A percentile compares a stretch with the other conserved stretches of the same genome.
These are phyloP conservation scores for Petrolisthes cinctipes DNA, from an alignment of 2,888 invertebrate species.

Conservation along the genomic window DNA sequence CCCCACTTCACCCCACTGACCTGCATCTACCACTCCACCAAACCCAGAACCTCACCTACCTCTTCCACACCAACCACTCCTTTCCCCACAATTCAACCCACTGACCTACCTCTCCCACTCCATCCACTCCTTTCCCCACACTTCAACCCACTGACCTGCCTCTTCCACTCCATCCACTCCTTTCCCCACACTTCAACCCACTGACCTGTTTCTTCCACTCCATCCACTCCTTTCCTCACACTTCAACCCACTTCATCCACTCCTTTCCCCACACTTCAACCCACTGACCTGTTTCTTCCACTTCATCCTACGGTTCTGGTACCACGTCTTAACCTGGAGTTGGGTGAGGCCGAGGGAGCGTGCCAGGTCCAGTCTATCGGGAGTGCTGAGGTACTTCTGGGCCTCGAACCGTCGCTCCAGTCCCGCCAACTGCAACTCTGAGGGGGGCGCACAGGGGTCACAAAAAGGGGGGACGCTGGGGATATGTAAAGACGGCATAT, in stretches of 20 bases:
- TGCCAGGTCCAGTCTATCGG: conserved; percentile 71
- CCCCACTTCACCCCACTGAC: background rate
- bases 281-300: conserved; percentile 71
- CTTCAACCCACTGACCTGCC: background rate
- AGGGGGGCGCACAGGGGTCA: background rate
- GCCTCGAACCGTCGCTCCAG: conserved; percentile 70
- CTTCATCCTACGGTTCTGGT: conserved; percentile 72
- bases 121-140: background rate
- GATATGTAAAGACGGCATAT: background rate
- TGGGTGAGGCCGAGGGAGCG: conserved; percentile 71
- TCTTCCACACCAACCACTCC: background rate
- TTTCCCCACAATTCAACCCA: background rate
- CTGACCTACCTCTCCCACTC: background rate
- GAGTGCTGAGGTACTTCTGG: conserved; percentile 72
- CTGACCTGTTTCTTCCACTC: background rate
- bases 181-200: background rate
- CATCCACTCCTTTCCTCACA: background rate
- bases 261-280: background rate
- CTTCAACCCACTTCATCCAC: background rate
- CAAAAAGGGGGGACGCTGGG: background rate
- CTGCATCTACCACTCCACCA: background rate
- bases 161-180: background rate
- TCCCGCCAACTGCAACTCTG: conserved; percentile 70
- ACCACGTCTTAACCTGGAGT: conserved; percentile 72
- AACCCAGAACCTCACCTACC: background rate